Evolutionary conservation across 2,113 vertebrate species (phyloP), one percentile per base, ranked within the genome.

Genomic region (Abramis brama): DNA sequence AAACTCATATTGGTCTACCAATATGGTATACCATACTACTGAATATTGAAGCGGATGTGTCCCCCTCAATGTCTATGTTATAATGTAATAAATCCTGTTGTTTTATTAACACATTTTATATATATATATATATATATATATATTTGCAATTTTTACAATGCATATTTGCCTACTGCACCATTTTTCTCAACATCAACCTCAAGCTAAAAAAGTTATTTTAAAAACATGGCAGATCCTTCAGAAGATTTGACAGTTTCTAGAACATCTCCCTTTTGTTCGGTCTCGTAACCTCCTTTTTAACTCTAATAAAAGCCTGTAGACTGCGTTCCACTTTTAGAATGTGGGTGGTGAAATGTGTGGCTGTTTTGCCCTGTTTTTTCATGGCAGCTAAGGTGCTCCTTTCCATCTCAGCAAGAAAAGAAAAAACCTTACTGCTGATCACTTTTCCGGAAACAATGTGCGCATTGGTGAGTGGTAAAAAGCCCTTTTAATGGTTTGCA

Each of bases 341-440:
- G 88, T 86, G 88, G 86, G 86, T 84, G 85, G 68, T 89, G 86
- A 79, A 87, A 86, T 33, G 33, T 33, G 33, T 33, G 33, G 33
- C 68, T 30, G 77, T 87, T 76, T 73, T 81, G 88, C 80, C 86
- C 84, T 88, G 87, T 60, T 88, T 86, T 82, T 83, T 82, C 62
- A 76, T 77, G 62, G 84, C 60, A 78, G 73, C 84, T 79, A 64
- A 83, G 80, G 81, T 84, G 55, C 78, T 82, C 39, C 64, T 57
- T 50, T 60, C 79, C 30, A 84, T 85, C 47, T 74, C 43, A 45
- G 27, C 62, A 70, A 84, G 88, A 90, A 86, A 86, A 86, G 88
- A 88, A 60, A 88, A 89, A 85, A 36, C 19, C 84, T 83, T 88
- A 70, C 79, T 62, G 85, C 91, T 90, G 90, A 91, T 91, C 83